Evolutionary conservation across 2,797 vertebrate species (phyloP), one percentile per base, ranked within the genome.

Genomic region (Sylvia borin): DNA sequence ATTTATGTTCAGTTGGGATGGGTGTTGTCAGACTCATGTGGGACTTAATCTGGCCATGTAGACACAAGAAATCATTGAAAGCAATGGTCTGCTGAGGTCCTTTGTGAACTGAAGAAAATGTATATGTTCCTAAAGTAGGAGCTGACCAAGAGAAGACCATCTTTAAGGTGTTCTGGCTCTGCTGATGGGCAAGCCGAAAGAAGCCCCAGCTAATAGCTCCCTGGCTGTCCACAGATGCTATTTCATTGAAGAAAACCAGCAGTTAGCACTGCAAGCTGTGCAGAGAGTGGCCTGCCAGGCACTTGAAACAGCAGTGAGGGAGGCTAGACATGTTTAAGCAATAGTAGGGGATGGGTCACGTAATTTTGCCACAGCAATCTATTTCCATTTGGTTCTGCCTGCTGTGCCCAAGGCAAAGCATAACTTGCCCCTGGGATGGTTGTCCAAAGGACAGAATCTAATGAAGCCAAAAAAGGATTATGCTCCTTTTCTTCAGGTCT

Each of bases 291-390:
- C 13, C 53, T 92, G 70, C 76, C 88, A 95, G 88, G 20, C 67
- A 45, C 29, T 55, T 76, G 70, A 82, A 81, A 92, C 12, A 65
- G 62, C 79, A 87, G 7, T 13, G 64, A 82, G 67, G 60, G 40
- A 90, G 90, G 42, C 88, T 92, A 94, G 91, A 90, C 42, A 0
- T 51, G 74, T 78, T 96, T 86, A 67, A 91, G 91, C 93, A 95
- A 90, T 92, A 95, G 77, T 84, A 95, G 93, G 90, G 88, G 34
- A 96, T 2, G 13, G 94, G 90, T 96, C 92, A 82, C 31, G 45
- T 34, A 34, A 75, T 70, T 93, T 75, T 95, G 83, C 85, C 0
- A 4, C 60, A 92, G 76, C 55, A 86, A 76, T 90, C 18, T 81
- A 32, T 88, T 94, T 92, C 73, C 48, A 79, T 71, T 84, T 91